phyloP scores from a whole-genome alignment of 2,797 vertebrate species.

The Carapus acus region DNA sequence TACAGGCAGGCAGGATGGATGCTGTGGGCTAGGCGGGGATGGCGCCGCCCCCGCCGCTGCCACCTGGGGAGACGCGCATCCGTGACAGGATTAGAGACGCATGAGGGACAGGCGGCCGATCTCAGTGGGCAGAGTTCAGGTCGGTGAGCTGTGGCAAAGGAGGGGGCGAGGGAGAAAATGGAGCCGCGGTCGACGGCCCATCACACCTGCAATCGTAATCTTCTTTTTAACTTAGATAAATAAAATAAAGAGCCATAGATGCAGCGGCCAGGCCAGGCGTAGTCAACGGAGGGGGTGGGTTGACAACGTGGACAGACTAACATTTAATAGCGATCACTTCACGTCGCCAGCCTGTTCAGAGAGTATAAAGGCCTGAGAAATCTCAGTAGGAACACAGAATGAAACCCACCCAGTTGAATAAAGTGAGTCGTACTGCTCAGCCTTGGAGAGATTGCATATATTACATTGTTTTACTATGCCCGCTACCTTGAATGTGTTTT shows the following conservation, averaged over 20 bases:
- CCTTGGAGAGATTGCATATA: constrained; percentile 2
- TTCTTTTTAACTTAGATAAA: background rate
- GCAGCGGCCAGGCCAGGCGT: too few relatives aligned
- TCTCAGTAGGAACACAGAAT: too few relatives aligned
- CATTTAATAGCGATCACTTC: too few relatives aligned
- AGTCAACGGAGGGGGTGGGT: too few relatives aligned
- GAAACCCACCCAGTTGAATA: too few relatives aligned
- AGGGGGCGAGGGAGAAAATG: background rate
- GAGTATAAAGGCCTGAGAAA: too few relatives aligned
- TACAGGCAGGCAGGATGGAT: background rate
- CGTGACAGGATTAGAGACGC: background rate
- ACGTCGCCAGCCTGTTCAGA: too few relatives aligned
- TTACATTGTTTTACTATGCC: constrained; percentile 1
- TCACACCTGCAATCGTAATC: background rate
- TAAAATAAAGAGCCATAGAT: background rate
- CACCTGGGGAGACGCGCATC: background rate
- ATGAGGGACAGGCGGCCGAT: background rate
- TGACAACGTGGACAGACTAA: too few relatives aligned
- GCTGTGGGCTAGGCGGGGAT: background rate
- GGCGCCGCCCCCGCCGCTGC: background rate
- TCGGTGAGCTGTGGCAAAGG: background rate
- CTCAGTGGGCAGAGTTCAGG: background rate
- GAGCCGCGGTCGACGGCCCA: too few relatives aligned
- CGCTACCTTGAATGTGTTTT: constrained; percentile 5
- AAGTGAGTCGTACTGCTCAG: background rate